Percentiles rank a stretch among this genome's conserved stretches.
These are phyloP conservation scores for Ptilonorhynchus violaceus DNA, from an alignment of 2,113 vertebrate genomes.

Conservation along the genomic window DNA sequence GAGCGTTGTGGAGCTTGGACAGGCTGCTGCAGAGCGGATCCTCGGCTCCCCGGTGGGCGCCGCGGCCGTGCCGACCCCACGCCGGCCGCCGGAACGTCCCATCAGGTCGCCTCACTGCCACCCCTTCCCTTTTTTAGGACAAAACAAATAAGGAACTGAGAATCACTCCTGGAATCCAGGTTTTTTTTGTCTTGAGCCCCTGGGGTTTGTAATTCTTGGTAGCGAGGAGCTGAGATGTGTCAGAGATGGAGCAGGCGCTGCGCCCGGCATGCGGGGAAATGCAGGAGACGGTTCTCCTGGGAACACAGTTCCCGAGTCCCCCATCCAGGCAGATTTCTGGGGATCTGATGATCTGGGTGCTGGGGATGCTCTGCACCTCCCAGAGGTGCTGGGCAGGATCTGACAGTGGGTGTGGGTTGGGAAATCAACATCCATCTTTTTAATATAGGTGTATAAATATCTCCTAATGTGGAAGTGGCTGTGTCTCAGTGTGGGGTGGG, in stretches of 20 bases:
- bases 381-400: background rate
- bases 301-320: background rate
- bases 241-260: background rate
- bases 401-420: background rate
- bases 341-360: background rate
- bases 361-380: background rate
- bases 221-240: background rate
- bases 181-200: background rate
- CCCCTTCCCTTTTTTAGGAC: background rate
- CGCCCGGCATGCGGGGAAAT: background rate
- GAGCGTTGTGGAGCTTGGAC: constrained; percentile 49
- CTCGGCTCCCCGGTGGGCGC: background rate
- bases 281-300: background rate
- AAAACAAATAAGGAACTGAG: background rate
- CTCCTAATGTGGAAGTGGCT: constrained; percentile 59
- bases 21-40: background rate
- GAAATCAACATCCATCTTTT: constrained; percentile 52
- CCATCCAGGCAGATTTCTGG: background rate
- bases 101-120: constrained; percentile 14
- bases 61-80: background rate
- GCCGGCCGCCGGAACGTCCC: background rate
- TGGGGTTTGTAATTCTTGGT: background rate
- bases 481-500: constrained; percentile 46
- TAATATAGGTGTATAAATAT: constrained; percentile 23
- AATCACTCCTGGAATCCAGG: background rate